Percentiles rank a stretch among this genome's conserved stretches.
phyloP scores from a whole-genome alignment of 2,113 vertebrate species.

The Actenoides lindsayi region DNA sequence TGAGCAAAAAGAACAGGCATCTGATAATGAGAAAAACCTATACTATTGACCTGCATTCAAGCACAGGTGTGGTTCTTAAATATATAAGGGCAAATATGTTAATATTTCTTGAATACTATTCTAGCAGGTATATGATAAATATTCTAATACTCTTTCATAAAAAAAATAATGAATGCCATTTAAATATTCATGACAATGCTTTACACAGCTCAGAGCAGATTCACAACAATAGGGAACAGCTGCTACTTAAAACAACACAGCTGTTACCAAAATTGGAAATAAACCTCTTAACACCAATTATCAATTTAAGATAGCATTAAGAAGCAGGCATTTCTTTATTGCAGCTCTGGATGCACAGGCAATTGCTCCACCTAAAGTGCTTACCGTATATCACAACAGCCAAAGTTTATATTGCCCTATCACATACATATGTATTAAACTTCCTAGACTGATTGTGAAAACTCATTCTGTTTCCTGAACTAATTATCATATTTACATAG shows the following conservation, averaged over 20 bases:
- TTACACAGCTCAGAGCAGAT: not conserved
- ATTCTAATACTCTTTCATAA: not conserved
- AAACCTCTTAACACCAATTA: too few relatives aligned
- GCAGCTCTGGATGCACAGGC: too few relatives aligned
- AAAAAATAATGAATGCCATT: not conserved
- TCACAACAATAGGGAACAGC: not conserved
- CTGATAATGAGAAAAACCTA: not conserved
- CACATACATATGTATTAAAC: too few relatives aligned
- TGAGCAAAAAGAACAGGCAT: not conserved
- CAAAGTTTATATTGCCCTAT: too few relatives aligned
- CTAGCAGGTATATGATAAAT: not conserved
- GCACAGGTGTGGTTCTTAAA: not conserved
- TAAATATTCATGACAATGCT: not conserved
- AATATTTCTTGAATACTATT: not conserved
- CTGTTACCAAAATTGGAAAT: too few relatives aligned
- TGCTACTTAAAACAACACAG: not conserved
- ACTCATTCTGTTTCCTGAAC: too few relatives aligned
- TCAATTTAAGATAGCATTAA: too few relatives aligned
- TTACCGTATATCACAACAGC: too few relatives aligned
- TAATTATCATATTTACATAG: too few relatives aligned
- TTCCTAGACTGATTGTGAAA: too few relatives aligned
- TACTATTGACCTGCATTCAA: not conserved
- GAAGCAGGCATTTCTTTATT: too few relatives aligned
- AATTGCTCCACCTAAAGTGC: too few relatives aligned
- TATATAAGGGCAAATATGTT: not conserved